These are phyloP conservation scores for Pipistrellus pipistrellus DNA, from an alignment of 2,797 vertebrate genomes.

Conservation along the genomic window DNA sequence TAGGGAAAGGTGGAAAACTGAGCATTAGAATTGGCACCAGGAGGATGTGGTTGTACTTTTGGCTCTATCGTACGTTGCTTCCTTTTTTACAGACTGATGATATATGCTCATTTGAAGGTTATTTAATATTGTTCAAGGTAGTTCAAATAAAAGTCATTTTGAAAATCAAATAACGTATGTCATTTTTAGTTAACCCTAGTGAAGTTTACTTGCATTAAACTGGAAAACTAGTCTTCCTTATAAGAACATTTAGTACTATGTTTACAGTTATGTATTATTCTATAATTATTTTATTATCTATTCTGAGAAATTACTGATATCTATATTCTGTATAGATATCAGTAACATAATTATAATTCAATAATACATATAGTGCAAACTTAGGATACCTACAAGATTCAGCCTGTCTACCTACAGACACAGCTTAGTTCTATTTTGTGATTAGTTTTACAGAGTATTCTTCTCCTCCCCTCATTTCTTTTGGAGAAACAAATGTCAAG, in stretches of 20 bases:
- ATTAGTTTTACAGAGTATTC: constrained; percentile 3
- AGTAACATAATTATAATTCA: constrained; percentile 11
- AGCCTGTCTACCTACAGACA: background rate
- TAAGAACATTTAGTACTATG: background rate
- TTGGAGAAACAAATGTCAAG: background rate
- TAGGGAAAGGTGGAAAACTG: background rate
- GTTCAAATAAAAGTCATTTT: constrained; percentile 61
- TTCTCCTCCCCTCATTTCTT: background rate
- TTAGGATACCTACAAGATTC: background rate
- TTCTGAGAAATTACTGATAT: background rate
- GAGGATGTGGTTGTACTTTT: background rate
- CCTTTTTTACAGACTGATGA: constrained; percentile 27
- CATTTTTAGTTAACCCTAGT: constrained; percentile 7
- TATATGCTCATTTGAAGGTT: constrained; percentile 52
- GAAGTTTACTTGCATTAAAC: constrained; percentile 44
- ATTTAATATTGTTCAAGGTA: background rate
- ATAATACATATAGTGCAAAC: background rate
- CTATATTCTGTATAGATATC: background rate
- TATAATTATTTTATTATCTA: constrained; percentile 14
- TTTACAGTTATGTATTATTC: background rate
- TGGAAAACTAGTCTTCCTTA: constrained; percentile 29
- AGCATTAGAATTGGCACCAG: background rate
- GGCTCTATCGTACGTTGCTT: constrained; percentile 29
- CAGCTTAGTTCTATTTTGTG: constrained; percentile 35
- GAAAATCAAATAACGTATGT: constrained; percentile 33